phyloP scores from a whole-genome alignment of 2,888 invertebrate genomes.

The Xylocampa areola region DNA sequence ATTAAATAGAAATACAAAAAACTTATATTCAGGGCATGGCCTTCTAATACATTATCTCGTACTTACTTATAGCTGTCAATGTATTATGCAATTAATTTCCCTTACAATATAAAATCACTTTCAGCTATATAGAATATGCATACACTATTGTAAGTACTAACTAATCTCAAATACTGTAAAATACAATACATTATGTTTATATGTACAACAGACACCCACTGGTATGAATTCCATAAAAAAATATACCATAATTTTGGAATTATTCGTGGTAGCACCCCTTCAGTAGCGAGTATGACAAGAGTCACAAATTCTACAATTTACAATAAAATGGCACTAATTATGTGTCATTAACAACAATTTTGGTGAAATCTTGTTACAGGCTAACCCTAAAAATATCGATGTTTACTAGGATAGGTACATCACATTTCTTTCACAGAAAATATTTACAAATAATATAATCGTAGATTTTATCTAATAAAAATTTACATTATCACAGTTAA shows the following conservation, averaged over 20 bases:
- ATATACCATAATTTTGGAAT: conserved; percentile 89
- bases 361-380: conserved; percentile 90
- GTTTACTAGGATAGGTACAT: conserved; percentile 83
- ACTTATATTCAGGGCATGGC: conserved; percentile 86
- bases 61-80: conserved; percentile 87
- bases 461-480: conserved; percentile 88
- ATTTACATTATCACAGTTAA: conserved; percentile 89
- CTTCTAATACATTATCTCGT: conserved; percentile 86
- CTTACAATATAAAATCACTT: conserved; percentile 89
- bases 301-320: conserved; percentile 89
- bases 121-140: conserved; percentile 89
- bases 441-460: conserved; percentile 85
- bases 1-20: conserved; percentile 90
- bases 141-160: conserved; percentile 88
- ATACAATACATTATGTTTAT: conserved; percentile 87
- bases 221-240: conserved; percentile 89
- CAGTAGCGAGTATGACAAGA: conserved; percentile 90
- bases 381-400: conserved; percentile 85
- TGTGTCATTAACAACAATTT: conserved; percentile 88
- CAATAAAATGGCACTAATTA: conserved; percentile 89
- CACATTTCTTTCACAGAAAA: conserved; percentile 81
- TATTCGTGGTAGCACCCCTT: conserved; percentile 90
- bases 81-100: conserved; percentile 87
- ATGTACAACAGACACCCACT: conserved; percentile 89
- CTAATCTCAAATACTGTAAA: conserved; percentile 89